Evolutionary conservation across 1,140 invertebrate genomes (phyloP), one percentile per base, ranked within the genome.

Genomic region (Lasaia peninsularis): DNA sequence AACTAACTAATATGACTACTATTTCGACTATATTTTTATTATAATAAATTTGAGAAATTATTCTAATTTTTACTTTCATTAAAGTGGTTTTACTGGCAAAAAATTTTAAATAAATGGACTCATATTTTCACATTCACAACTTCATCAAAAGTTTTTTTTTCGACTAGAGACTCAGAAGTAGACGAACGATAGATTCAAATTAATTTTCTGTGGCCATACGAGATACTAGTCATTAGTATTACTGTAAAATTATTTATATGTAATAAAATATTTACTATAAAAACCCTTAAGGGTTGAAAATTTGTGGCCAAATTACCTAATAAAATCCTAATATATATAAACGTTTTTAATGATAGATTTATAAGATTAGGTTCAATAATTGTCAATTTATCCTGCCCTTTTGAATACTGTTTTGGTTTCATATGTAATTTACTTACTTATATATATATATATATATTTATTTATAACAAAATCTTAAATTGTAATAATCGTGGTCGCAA

Each of bases 241-340:
- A 84, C 82, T 81, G 81, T 87, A 85, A 85, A 85, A 82, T 81
- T 73, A 87, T 78, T 82, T 71, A 76, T 83, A 80, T 78, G 81
- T 76, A 69, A 83, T 77, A 78, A 75, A 79, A 72, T 87, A 84
- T 85, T 84, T 87, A 87, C 81, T 74, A 76, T 78, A 69, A 67
- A 70, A 69, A 49, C 60, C 71, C 75, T 78, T 79, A 81, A 77
- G 74, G 65, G 70, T 80, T 82, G 78, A 80, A 79, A 83, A 80
- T 81, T 80, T 78, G 84, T 87, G 84, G 84, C 84, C 84, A 87
- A 87, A 87, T 86, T 87, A 87, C 78, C 67, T 83, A 82, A 85
- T 75, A 69, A 84, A 80, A 82, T 83, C 75, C 71, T 82, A 82
- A 86, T 84, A 86, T 85, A 87, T 87, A 83, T 86, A 34, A 87